A percentile compares a stretch with the other conserved stretches of the same genome.
Evolutionary conservation across 2,113 vertebrate species (phyloP).

Genomic region (Acanthisitta chloris): DNA sequence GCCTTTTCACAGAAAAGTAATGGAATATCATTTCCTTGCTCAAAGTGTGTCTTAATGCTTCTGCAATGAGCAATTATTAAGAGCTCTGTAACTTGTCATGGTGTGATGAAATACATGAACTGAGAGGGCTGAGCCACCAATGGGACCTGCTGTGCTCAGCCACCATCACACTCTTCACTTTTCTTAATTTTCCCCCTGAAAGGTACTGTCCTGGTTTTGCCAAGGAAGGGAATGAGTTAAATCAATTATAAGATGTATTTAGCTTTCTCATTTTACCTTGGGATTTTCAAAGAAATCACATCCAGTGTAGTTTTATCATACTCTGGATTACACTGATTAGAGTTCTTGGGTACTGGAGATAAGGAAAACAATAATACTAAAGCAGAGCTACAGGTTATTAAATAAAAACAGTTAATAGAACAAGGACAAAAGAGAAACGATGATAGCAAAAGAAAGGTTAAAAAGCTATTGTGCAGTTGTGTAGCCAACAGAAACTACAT

Average conservation of each 20-base stretch:
- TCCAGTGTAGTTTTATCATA: not conserved
- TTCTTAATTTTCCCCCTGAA: not conserved
- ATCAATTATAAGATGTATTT: not conserved
- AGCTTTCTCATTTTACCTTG: not conserved
- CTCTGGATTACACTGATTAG: not conserved
- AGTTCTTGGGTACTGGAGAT: not conserved
- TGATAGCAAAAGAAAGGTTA: not conserved
- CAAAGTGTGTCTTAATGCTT: not conserved
- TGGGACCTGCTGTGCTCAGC: not conserved
- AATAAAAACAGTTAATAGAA: not conserved
- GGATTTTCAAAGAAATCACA: not conserved
- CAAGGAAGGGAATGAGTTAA: not conserved
- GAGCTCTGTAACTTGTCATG: not conserved
- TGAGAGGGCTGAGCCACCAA: rapidly evolving
- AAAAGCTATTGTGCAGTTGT: not conserved
- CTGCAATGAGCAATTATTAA: not conserved
- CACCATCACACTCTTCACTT: not conserved
- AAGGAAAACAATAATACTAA: constrained; percentile 10
- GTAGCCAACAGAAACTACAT: not conserved
- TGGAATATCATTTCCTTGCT: not conserved
- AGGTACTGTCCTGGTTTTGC: not conserved
- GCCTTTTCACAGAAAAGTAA: not conserved
- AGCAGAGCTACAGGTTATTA: constrained; percentile 2
- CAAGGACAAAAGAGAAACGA: not conserved
- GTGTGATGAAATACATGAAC: not conserved